A percentile compares a stretch with the other conserved stretches of the same genome.
Evolutionary conservation across 1,140 invertebrate species (phyloP).

Genomic region (Drosophila tropicalis): DNA sequence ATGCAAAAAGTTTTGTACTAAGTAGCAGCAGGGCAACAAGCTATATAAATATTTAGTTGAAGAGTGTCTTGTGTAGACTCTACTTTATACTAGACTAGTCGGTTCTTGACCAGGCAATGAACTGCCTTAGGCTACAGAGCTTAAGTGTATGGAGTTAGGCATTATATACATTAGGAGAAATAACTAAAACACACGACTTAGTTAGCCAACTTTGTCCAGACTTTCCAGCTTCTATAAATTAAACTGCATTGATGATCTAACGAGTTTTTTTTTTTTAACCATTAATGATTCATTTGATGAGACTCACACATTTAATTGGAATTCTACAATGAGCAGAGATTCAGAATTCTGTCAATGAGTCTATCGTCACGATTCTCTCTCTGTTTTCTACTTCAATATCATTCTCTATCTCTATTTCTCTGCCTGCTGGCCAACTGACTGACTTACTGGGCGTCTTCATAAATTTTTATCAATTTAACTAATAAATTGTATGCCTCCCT

Average conservation of each 20-base stretch:
- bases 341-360: not conserved
- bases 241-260: not conserved
- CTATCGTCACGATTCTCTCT: not conserved
- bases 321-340: not conserved
- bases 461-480: constrained; percentile 56
- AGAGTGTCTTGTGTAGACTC: not conserved
- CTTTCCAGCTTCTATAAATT: no score
- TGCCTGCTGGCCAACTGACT: constrained; percentile 2
- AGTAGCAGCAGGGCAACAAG: constrained; percentile 4
- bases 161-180: not conserved
- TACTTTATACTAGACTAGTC: not conserved
- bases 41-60: constrained; percentile 1
- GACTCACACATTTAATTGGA: not conserved
- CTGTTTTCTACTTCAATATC: not conserved
- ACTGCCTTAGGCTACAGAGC: constrained; percentile 16
- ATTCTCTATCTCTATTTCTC: constrained; percentile 6
- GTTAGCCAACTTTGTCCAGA: no score
- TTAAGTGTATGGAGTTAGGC: not conserved
- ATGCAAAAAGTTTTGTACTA: constrained; percentile 6
- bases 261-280: not conserved
- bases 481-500: constrained; percentile 51
- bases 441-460: not conserved
- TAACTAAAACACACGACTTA: no score
- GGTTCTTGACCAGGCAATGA: constrained; percentile 61
- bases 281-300: not conserved